phyloP scores from a whole-genome alignment of 2,797 vertebrate genomes.

The Pipistrellus nathusii region DNA sequence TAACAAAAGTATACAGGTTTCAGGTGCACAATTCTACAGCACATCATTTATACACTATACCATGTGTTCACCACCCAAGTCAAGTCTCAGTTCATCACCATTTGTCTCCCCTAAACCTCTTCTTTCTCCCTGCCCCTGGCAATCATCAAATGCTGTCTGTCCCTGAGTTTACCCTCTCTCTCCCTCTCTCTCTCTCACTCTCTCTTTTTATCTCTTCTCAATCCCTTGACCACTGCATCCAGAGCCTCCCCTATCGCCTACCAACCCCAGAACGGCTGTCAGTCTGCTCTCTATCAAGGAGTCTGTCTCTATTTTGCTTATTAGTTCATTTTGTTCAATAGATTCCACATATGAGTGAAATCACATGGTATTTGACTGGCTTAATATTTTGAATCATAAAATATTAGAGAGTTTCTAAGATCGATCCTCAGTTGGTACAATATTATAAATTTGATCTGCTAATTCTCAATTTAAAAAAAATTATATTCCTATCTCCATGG shows the following conservation, averaged over 20 bases:
- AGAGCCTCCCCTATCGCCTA: not conserved
- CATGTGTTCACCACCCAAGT: too few relatives aligned
- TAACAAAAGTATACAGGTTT: not conserved
- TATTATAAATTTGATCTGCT: not conserved
- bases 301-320: not conserved
- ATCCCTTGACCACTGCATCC: too few relatives aligned
- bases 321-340: not conserved
- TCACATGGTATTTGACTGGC: not conserved
- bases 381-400: not conserved
- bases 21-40: not conserved
- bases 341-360: not conserved
- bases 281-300: not conserved
- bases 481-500: not conserved
- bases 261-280: not conserved
- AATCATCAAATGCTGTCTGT: not conserved
- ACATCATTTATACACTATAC: too few relatives aligned
- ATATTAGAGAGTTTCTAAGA: not conserved
- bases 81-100: too few relatives aligned
- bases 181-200: not conserved
- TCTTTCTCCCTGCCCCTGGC: too few relatives aligned
- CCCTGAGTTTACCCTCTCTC: not conserved
- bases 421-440: not conserved
- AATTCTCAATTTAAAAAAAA: not conserved
- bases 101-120: too few relatives aligned
- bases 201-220: too few relatives aligned